Conservation (phyloP, 2,797 vertebrate species). For the Epinephelus malabaricus region DNA sequence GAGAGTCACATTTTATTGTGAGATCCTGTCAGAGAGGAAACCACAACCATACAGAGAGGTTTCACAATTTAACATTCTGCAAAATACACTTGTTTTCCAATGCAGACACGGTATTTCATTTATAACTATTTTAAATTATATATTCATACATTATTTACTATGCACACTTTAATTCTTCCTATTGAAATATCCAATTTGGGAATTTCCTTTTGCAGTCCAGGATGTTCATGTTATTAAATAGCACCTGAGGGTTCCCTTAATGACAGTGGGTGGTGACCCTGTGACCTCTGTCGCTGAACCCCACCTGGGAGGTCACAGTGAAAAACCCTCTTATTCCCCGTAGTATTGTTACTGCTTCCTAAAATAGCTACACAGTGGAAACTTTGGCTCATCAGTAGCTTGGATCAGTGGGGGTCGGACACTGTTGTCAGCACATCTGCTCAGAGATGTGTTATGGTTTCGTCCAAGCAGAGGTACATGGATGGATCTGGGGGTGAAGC, state of each 20-base stretch:
- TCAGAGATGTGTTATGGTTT: constrained; percentile 35
- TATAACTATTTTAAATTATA: background rate
- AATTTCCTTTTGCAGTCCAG: constrained; percentile 10
- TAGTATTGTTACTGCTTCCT: constrained; percentile 60
- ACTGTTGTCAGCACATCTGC: constrained; percentile 66
- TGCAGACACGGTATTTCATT: background rate
- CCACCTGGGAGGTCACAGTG: constrained; percentile 59
- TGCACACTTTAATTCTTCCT: background rate
- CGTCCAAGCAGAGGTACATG: constrained; percentile 7
- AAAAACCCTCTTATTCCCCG: constrained; percentile 60
- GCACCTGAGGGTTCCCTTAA: constrained; percentile 13
- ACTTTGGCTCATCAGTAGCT: constrained; percentile 39
- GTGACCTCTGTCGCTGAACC: constrained; percentile 51
- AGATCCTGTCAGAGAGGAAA: constrained; percentile 59
- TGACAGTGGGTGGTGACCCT: constrained; percentile 44
- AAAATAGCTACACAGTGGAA: constrained; percentile 76
- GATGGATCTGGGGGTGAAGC: background rate
- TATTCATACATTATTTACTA: background rate
- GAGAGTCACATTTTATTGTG: constrained; percentile 71
- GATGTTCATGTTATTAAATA: constrained; percentile 27
- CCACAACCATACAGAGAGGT: constrained; percentile 12
- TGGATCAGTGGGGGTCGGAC: constrained; percentile 41
- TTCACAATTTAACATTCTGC: background rate
- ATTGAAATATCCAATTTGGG: background rate
- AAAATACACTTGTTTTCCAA: background rate